phyloP scores from a whole-genome alignment of 2,888 invertebrate species.

The Idaea aversata region DNA sequence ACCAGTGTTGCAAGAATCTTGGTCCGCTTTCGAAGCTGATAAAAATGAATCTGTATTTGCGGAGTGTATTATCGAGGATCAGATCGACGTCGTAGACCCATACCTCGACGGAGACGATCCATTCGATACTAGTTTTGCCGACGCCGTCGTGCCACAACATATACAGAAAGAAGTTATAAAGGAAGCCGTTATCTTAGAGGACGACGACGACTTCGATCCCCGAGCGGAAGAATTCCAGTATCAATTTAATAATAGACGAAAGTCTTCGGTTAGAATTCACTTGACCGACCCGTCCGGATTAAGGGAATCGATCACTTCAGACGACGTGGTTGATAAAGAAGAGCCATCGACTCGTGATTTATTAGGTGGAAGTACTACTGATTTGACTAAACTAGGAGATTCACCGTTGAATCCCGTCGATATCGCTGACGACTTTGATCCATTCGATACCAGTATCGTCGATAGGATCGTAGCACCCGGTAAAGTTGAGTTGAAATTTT shows the following conservation, averaged over 20 bases:
- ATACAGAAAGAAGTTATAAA: conserved; percentile 64
- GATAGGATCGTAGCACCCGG: conserved; percentile 87
- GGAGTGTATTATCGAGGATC: conserved; percentile 70
- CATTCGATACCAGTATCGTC: conserved; percentile 92
- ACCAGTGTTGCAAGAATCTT: conserved; percentile 77
- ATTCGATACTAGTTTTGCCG: conserved; percentile 92
- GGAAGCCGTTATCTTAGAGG: conserved; percentile 63
- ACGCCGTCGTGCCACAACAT: conserved; percentile 82
- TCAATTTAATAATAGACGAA: conserved; percentile 65
- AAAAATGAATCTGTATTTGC: conserved; percentile 70
- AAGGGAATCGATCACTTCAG: conserved; percentile 78
- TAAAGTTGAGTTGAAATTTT: conserved; percentile 87
- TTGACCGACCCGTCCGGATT: conserved; percentile 83
- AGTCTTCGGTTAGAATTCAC: conserved; percentile 81
- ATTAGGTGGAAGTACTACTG: conserved; percentile 87
- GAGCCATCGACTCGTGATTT: conserved; percentile 82
- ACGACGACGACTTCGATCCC: conserved; percentile 83
- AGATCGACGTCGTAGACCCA: conserved; percentile 65
- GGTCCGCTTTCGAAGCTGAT: conserved; percentile 84
- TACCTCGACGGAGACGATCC: conserved; percentile 86
- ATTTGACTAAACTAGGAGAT: conserved; percentile 84
- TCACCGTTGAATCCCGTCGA: conserved; percentile 84
- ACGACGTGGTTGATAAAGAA: conserved; percentile 68
- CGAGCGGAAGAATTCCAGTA: conserved; percentile 79
- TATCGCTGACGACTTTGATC: conserved; percentile 84